Evolutionary conservation across 1,140 invertebrate species (phyloP).

Genomic region (Stenopsyche tienmushanensis): DNA sequence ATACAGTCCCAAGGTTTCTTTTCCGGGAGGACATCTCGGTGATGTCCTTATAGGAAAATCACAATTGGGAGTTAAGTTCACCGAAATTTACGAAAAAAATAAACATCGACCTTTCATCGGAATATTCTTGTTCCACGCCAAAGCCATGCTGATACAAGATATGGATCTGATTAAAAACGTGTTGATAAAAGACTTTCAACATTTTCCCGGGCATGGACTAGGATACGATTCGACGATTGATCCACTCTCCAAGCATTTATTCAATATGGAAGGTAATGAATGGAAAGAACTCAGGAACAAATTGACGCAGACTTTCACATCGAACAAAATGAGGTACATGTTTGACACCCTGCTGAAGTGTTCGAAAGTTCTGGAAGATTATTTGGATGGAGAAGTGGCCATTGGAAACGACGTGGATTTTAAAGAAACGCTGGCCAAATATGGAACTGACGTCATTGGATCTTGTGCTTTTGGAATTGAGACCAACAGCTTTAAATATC

Average conservation of each 20-base stretch:
- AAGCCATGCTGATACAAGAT: constrained; percentile 51
- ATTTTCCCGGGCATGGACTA: constrained; percentile 46
- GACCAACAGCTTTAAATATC: constrained; percentile 41
- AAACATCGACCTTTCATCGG: constrained; percentile 50
- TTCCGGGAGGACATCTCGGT: constrained; percentile 49
- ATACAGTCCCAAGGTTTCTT: constrained; percentile 43
- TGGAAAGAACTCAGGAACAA: constrained; percentile 56
- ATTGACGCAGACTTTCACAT: constrained; percentile 57
- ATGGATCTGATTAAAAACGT: constrained; percentile 49
- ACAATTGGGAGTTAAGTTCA: constrained; percentile 46
- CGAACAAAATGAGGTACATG: constrained; percentile 57
- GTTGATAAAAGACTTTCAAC: constrained; percentile 60
- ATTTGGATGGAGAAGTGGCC: constrained; percentile 7
- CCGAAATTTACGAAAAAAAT: constrained; percentile 46
- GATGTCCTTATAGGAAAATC: constrained; percentile 47
- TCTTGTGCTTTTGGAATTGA: constrained; percentile 48
- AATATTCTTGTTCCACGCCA: constrained; percentile 51
- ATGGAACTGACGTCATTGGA: constrained; percentile 44
- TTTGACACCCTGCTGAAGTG: constrained; percentile 40
- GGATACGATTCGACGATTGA: constrained; percentile 54
- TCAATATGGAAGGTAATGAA: constrained; percentile 52
- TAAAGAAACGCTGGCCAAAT: constrained; percentile 42
- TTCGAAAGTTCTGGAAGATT: constrained; percentile 8
- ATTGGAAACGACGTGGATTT: constrained; percentile 29
- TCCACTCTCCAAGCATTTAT: constrained; percentile 55